Conservation (phyloP, 2,797 vertebrate genomes). For the Aeoliscus strigatus region DNA sequence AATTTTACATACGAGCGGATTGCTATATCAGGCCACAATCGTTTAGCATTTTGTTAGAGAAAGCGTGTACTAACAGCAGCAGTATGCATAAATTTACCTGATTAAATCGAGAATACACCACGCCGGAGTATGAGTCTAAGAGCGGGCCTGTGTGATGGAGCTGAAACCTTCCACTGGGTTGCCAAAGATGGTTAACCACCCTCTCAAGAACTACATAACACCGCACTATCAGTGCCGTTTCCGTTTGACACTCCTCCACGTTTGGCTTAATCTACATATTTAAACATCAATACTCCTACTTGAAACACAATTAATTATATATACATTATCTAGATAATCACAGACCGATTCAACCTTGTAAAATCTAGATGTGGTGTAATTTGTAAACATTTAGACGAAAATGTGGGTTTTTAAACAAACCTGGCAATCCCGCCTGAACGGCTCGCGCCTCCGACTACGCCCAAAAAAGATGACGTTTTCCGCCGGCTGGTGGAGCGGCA, state of each 20-base stretch:
- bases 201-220: slow-evolving; percentile 12
- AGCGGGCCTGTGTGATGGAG: slow-evolving; percentile 46
- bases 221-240: no score
- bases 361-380: neutral
- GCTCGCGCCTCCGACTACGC: slow-evolving; percentile 45
- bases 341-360: no score
- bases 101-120: slow-evolving; percentile 34
- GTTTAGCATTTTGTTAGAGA: rapidly evolving
- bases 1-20: no score
- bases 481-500: slow-evolving; percentile 14
- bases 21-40: rapidly evolving
- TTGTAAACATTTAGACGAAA: slow-evolving; percentile 1
- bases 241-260: neutral
- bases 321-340: no score
- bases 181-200: slow-evolving; percentile 30
- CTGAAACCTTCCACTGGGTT: slow-evolving; percentile 48
- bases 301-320: no score
- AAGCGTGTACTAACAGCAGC: neutral
- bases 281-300: neutral
- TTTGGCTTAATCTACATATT: neutral
- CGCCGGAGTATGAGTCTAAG: slow-evolving; percentile 37
- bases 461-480: slow-evolving; percentile 55
- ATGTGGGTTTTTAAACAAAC: slow-evolving; percentile 14
- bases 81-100: slow-evolving; percentile 35
- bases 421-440: slow-evolving; percentile 49